A percentile compares a stretch with the other conserved stretches of the same genome.
phyloP scores from a whole-genome alignment of 2,797 vertebrate genomes.

The Xerus rutilus region DNA sequence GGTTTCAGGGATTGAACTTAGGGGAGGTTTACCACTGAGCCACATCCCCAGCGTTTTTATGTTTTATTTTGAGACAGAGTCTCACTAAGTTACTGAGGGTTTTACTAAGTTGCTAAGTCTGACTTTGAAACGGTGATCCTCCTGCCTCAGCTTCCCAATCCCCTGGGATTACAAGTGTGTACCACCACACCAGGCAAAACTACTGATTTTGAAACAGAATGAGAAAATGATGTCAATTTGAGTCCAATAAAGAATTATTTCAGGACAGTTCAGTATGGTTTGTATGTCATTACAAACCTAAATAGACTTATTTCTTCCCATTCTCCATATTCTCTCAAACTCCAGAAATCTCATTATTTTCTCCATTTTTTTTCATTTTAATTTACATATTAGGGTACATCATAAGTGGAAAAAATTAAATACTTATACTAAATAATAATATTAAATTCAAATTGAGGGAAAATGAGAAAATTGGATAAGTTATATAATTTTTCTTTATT shows the following conservation, averaged over 20 bases:
- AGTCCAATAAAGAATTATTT: not conserved
- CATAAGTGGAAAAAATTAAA: not conserved
- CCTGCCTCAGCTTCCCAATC: too few relatives aligned
- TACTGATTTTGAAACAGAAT: not conserved
- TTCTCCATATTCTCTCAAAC: not conserved
- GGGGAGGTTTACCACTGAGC: too few relatives aligned
- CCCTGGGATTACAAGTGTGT: too few relatives aligned
- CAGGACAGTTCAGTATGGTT: not conserved
- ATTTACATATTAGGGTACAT: not conserved
- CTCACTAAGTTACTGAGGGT: too few relatives aligned
- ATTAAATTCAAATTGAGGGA: not conserved
- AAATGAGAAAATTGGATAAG: conserved; percentile 8
- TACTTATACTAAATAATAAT: not conserved
- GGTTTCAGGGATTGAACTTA: too few relatives aligned
- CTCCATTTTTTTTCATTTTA: not conserved
- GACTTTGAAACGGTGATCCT: too few relatives aligned
- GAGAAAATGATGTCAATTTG: not conserved
- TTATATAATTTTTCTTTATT: conserved; percentile 20
- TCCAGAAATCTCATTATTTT: not conserved
- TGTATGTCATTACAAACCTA: not conserved
- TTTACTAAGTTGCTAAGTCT: too few relatives aligned
- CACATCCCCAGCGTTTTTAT: too few relatives aligned
- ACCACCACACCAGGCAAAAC: too few relatives aligned
- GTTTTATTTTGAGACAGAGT: too few relatives aligned
- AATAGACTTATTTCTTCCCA: not conserved